Evolutionary conservation across 1,140 invertebrate genomes (phyloP), one percentile per base, ranked within the genome.

Genomic region (Pseudomyrmex pallidus): DNA sequence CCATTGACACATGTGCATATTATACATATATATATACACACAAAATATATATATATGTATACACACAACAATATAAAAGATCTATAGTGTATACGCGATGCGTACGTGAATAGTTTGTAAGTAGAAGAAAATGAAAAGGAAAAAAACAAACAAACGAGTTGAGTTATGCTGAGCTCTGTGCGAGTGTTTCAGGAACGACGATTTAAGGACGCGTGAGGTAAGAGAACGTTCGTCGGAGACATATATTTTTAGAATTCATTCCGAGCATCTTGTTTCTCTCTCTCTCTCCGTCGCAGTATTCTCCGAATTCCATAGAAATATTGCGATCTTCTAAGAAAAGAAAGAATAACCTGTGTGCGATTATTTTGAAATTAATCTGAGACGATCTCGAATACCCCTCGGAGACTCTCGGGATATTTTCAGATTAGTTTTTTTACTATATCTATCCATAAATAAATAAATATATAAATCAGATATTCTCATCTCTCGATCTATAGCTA

Each of bases 21-120:
- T 70, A 56, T 84, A 76, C 72, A 70, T 66, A 83, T 72, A 83
- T 74, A 76, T 87, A 74, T 67, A 62, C 64, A 64, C n/a, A n/a
- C n/a, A n/a, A n/a, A n/a, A n/a, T 76, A 66, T 70, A 59, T 66
- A 76, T 73, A 64, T 54, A 67, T 63, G 61, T 48, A 77, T 66
- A 78, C 59, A 68, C 57, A 73, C 25, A 62, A 35, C 35, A 35
- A 35, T 35, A 35, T 35, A 84, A 67, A 54, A 76, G 67, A 72
- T 80, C 82, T 82, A 82, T 78, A 73, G 68, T 54, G 68, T 67
- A 44, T 61, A 66, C 50, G 68, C 22, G 59, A 84, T 25, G 25
- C 25, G 63, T 22, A 13, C 13, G 13, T 2, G 9, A 52, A 13
- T 10, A 52, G 50, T 13, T 35, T 35, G 13, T 52, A 62, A 80